Base-by-base conservation (phyloP, 2,888 invertebrate genomes). In the Alloplasta piceator region DNA sequence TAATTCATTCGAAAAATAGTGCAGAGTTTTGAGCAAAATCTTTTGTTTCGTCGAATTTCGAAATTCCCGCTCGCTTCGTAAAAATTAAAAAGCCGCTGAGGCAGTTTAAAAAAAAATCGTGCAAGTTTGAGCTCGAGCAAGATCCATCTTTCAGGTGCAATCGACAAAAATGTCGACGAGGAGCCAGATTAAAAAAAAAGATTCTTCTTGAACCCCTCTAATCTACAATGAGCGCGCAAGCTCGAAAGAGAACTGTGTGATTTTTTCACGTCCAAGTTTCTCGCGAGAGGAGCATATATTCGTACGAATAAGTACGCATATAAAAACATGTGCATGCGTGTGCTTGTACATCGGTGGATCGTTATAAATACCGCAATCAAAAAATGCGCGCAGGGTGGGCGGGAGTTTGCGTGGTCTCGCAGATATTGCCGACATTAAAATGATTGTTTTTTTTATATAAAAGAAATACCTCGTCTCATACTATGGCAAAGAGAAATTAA, bases 301-400 rank as follows among this genome's bases (percentile, higher is more conserved):
- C 43, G 46, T 36, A n/a, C 3, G 46, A 43, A 43, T 43, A 14
- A 12, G 14, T 46, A 26, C 43, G 9, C 38, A 48, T 9, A 48
- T 41, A 48, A 48, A 66, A 26, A 48, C 16, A 46, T 39, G 14
- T 39, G 39, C 36, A 38, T 39, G 50, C 10, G 50, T 58, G 48
- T 74, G 66, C 73, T 70, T 58, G 61, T 43, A 38, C 46, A 16
- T 70, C 60, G 52, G 10, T 67, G 67, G 48, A 63, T 67, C 72
- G 61, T 78, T 70, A 82, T 78, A 78, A 75, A 75, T 61, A 39
- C 55, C 67, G 55, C 55, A 67, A 9, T 36, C 52, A 67, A 39
- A 72, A 78, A 67, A 78, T 72, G 66, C 78, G 66, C 60, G 61
- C 60, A 43, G 61, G 78, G 66, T 72, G 72, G 72, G 66, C 72